Base-by-base conservation (phyloP, 2,113 vertebrate species). In the Ameiurus melas region DNA sequence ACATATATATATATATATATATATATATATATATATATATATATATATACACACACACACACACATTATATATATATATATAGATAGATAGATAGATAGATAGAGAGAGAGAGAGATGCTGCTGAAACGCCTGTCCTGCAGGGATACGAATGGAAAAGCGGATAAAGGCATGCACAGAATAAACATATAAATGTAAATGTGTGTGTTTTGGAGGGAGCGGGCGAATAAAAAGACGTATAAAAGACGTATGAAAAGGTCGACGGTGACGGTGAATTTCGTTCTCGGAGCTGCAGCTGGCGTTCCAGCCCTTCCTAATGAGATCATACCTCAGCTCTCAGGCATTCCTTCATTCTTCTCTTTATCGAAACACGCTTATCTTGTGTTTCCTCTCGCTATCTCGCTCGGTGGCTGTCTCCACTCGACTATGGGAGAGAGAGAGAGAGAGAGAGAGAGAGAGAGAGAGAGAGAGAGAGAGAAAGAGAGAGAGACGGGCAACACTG, bases 341-440 rank as follows among this genome's bases (percentile, higher is more conserved):
- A 88, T 88, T 88, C 87, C 73, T 78, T 92, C 92, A 93, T 92
- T 92, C 87, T 89, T 84, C 83, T 89, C 81, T 93, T 91, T 90
- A 92, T 91, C 85, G 89, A 86, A 93, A 88, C 75, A 90, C 71
- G 68, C 92, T 94, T 94, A 94, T 95, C 93, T 92, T 33, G 70
- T 6, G 51, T 88, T 91, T 89, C 86, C 89, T 92, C 91, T 84
- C 81, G 25, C 81, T 13, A 9, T 57, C 80, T 83, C 17, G 8
- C 68, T 51, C 89, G 91, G 75, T 70, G 16, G 36, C 73, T 53
- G 89, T 90, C 92, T 93, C 92, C 92, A 92, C 77, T 86, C 87
- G 58, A 10, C 81, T 71, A 87, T 84, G 77, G 84, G 70, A 86
- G 88, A n/a, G 64, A 58, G 19, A 36, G 39, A 9, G 8, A 22